Conservation (phyloP, 2,888 invertebrate genomes). For the Drosophila bunnanda region DNA sequence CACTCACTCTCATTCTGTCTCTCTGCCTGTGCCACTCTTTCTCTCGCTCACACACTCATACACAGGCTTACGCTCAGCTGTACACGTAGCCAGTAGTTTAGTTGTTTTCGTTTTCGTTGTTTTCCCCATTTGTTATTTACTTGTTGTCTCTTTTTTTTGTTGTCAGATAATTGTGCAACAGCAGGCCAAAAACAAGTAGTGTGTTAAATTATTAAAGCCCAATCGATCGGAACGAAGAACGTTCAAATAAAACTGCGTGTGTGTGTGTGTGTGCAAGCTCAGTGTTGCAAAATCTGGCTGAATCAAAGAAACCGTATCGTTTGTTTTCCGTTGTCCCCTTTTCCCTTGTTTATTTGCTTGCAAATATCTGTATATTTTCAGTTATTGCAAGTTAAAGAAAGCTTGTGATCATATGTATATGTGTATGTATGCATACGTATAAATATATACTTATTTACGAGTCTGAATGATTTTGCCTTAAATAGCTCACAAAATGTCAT, state of each 20-base stretch:
- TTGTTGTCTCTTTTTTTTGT: slow-evolving; percentile 27
- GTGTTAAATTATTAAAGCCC: slow-evolving; percentile 45
- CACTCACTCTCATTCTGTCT: slow-evolving; percentile 13
- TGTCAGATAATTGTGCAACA: slow-evolving; percentile 65
- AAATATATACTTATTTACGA: slow-evolving; percentile 17
- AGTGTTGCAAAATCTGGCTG: slow-evolving; percentile 59
- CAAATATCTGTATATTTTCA: neutral
- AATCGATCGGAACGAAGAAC: slow-evolving; percentile 32
- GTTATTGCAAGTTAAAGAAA: slow-evolving; percentile 2
- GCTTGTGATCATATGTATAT: slow-evolving; percentile 15
- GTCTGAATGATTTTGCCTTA: slow-evolving; percentile 1
- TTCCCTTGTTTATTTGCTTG: slow-evolving; percentile 34
- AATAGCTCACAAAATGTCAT: slow-evolving; percentile 32
- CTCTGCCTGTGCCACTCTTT: slow-evolving; percentile 63
- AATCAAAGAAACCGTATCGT: slow-evolving; percentile 13
- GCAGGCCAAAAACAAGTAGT: slow-evolving; percentile 17
- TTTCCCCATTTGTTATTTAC: slow-evolving; percentile 28
- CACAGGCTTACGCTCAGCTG: slow-evolving; percentile 60
- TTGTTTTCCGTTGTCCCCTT: slow-evolving; percentile 7
- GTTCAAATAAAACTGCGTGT: neutral
- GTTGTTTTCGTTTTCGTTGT: slow-evolving; percentile 52
- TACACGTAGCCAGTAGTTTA: slow-evolving; percentile 68
- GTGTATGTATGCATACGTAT: slow-evolving; percentile 7
- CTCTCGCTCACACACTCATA: slow-evolving; percentile 52
- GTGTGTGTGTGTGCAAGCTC: neutral